These are phyloP conservation scores for Siniperca obscura DNA, from an alignment of 2,797 vertebrate species.

Conservation along the genomic window DNA sequence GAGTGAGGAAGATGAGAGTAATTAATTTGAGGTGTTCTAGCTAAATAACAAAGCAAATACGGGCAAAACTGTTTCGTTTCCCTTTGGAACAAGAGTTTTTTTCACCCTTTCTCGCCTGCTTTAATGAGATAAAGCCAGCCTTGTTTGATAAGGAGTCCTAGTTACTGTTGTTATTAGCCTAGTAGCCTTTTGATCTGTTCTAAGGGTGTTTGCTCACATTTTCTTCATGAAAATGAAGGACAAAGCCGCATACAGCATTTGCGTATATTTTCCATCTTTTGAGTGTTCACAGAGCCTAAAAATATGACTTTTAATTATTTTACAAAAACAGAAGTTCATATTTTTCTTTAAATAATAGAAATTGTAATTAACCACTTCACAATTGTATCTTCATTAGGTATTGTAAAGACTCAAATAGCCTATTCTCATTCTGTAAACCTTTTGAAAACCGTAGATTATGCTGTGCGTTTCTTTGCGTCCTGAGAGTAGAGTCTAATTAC, in stretches of 20 bases:
- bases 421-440: not conserved
- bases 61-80: slow-evolving; percentile 83
- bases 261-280: slow-evolving; percentile 2
- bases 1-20: slow-evolving; percentile 75
- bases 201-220: slow-evolving; percentile 65
- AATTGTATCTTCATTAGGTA: not conserved
- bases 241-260: slow-evolving; percentile 23
- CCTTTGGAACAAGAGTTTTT: slow-evolving; percentile 63
- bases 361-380: not conserved
- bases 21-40: slow-evolving; percentile 80
- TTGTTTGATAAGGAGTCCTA: slow-evolving; percentile 77
- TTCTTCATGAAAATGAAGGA: slow-evolving; percentile 47
- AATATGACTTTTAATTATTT: not conserved
- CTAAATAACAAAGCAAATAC: slow-evolving; percentile 86
- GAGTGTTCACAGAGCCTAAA: not conserved
- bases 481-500: slow-evolving; percentile 32
- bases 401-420: not conserved
- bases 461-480: not conserved
- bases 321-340: not conserved
- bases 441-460: not conserved
- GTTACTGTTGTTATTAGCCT: slow-evolving; percentile 67
- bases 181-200: slow-evolving; percentile 75
- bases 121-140: slow-evolving; percentile 79
- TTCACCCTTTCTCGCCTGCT: slow-evolving; percentile 52
- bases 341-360: not conserved